Base-by-base conservation (phyloP, 2,797 vertebrate genomes). In the Craterocephalus amniculus region DNA sequence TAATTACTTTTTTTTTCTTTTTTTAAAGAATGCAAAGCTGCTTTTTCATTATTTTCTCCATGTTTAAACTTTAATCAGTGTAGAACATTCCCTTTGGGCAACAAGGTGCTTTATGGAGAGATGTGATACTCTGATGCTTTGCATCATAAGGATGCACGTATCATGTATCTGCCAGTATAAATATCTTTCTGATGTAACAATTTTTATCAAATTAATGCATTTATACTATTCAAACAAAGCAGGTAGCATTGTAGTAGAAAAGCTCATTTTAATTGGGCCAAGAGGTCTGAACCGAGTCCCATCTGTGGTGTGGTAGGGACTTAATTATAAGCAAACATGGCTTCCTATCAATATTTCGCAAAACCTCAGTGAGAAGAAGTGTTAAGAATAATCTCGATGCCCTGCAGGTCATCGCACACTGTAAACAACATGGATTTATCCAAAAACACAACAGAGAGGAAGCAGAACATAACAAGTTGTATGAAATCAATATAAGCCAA, bases 61-160 rank as follows among this genome's bases (percentile, higher is more conserved):
- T 91, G 86, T 93, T 93, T 93, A 93, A 93, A 93, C 89, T 94
- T 94, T 94, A 93, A 94, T 93, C 90, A 92, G 83, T 66, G 87
- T 62, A 75, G 85, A 90, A 81, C 78, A 90, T 85, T 85, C 87
- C 87, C 92, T 92, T 93, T 93, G 90, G 91, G 93, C 83, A 60
- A 84, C 72, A 91, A 92, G 90, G 92, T 92, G 86, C 90, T 88
- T 82, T 63, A 85, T 81, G 78, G 75, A 76, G 72, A 70, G 49
- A 87, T 80, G 80, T 88, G 73, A 86, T 85, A 68, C 68, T 79
- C 67, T 56, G 61, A 58, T 76, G 57, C 62, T 65, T 80, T 78
- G 75, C 76, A 85, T 87, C 80, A 77, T 36, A 60, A 63, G 40
- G 70, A 73, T 73, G 82, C 74, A 77, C 55, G 84, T 65, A 61